A percentile compares a stretch with the other conserved stretches of the same genome.
Conservation (phyloP, 2,888 invertebrate species). For the Harmothoe impar region DNA sequence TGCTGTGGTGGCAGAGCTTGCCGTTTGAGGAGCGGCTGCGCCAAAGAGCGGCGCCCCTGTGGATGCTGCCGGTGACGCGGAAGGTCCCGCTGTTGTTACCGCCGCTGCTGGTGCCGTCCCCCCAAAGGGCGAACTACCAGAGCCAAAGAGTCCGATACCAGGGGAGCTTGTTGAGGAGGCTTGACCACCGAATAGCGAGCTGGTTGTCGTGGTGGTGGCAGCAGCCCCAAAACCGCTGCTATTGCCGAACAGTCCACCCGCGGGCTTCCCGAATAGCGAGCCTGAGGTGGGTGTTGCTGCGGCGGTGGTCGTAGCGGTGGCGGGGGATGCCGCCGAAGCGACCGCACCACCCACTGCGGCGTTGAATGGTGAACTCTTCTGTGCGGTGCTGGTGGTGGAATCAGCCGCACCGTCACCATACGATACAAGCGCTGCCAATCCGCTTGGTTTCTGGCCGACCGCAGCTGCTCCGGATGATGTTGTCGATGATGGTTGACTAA, state of each 20-base stretch:
- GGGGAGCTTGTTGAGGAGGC: constrained; percentile 29
- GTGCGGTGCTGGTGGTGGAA: neutral
- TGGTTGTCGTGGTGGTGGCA: neutral
- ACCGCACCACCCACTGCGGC: neutral
- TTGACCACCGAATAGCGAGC: constrained; percentile 50
- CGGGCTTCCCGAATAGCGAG: constrained; percentile 53
- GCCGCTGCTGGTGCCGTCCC: neutral
- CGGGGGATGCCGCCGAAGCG: neutral
- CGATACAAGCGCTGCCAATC: neutral
- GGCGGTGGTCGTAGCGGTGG: constrained; percentile 38
- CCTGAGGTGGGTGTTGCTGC: constrained; percentile 57
- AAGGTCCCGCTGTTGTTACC: neutral
- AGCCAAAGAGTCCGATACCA: neutral
- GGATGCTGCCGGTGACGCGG: neutral
- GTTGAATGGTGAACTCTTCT: neutral
- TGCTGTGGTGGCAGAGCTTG: neutral
- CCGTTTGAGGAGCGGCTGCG: neutral
- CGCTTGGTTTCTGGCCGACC: neutral
- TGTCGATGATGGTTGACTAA: constrained; percentile 69
- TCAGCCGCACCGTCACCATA: neutral
- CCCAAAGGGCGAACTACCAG: neutral
- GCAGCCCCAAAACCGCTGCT: neutral
- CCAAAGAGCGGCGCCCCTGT: neutral
- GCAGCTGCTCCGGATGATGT: constrained; percentile 51
- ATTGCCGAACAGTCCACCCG: constrained; percentile 28